A percentile compares a stretch with the other conserved stretches of the same genome.
These are phyloP conservation scores for Agrenia bidenticulata DNA, from an alignment of 2,888 invertebrate species.

Conservation along the genomic window DNA sequence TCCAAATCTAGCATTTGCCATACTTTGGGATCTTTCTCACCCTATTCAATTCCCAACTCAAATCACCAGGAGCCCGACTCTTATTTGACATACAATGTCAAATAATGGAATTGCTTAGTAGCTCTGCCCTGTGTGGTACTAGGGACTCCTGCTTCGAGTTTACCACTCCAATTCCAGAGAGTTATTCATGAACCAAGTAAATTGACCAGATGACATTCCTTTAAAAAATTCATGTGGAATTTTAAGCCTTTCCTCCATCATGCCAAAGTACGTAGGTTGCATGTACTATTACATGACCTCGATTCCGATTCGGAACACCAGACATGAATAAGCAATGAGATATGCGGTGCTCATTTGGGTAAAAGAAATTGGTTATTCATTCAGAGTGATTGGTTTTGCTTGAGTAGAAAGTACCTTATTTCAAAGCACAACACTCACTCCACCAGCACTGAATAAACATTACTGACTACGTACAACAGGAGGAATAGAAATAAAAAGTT, in stretches of 20 bases:
- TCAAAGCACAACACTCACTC: not conserved
- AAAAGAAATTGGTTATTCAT: conserved; percentile 10
- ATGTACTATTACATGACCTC: too few species aligned
- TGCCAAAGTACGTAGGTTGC: not conserved
- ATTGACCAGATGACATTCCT: conserved; percentile 12
- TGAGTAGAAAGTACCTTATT: not conserved
- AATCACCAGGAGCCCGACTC: too few species aligned
- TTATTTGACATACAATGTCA: conserved; percentile 24
- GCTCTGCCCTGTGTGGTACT: conserved; percentile 1
- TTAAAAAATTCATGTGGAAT: conserved; percentile 15
- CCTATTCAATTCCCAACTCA: not conserved
- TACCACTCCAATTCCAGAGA: not conserved
- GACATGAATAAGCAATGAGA: too few species aligned
- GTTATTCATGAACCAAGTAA: not conserved
- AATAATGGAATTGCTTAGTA: conserved; percentile 19
- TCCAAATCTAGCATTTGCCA: too few species aligned
- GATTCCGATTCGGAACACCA: too few species aligned
- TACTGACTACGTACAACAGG: not conserved
- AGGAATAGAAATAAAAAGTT: too few species aligned
- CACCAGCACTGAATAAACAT: not conserved
- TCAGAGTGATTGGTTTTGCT: conserved; percentile 3
- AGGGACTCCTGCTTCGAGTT: not conserved
- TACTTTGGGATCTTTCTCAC: conserved; percentile 4
- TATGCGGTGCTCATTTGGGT: conserved; percentile 4
- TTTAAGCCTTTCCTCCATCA: not conserved